phyloP scores from a whole-genome alignment of 1,140 invertebrate genomes.

The Anastrepha obliqua region DNA sequence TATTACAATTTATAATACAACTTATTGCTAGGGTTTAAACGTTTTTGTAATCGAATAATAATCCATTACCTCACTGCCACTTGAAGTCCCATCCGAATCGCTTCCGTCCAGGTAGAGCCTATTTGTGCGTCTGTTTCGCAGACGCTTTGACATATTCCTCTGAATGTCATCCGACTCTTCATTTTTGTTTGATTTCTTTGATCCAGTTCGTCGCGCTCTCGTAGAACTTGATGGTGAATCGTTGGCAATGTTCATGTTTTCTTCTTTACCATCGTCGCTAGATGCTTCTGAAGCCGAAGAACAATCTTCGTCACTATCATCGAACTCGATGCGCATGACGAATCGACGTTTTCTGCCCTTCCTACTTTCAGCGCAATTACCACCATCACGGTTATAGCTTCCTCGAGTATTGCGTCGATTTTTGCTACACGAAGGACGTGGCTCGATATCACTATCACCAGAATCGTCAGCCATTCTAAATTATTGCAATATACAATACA shows the following conservation, averaged over 20 bases:
- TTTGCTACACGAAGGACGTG: constrained; percentile 66
- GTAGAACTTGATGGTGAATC: constrained; percentile 57
- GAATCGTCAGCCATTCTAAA: constrained; percentile 67
- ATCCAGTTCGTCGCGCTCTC: constrained; percentile 9
- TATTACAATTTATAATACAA: too few species aligned
- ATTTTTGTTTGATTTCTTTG: constrained; percentile 16
- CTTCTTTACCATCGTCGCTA: constrained; percentile 60
- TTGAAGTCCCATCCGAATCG: constrained; percentile 70
- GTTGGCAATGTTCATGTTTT: constrained; percentile 58
- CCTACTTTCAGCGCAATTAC: not conserved
- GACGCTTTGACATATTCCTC: constrained; percentile 59
- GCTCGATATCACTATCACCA: constrained; percentile 62
- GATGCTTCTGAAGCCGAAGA: constrained; percentile 54
- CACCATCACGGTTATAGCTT: constrained; percentile 20
- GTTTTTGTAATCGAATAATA: constrained; percentile 23
- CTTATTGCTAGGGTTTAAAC: too few species aligned
- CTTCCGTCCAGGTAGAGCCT: constrained; percentile 63
- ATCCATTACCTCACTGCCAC: constrained; percentile 73
- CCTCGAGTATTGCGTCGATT: constrained; percentile 51
- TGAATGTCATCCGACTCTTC: constrained; percentile 57
- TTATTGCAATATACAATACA: constrained; percentile 54
- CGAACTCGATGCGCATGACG: constrained; percentile 73
- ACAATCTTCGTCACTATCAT: constrained; percentile 62
- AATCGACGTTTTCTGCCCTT: constrained; percentile 66
- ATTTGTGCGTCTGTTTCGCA: constrained; percentile 69